These are phyloP conservation scores for Ispidina lecontei DNA, from an alignment of 2,797 vertebrate species.

Conservation along the genomic window DNA sequence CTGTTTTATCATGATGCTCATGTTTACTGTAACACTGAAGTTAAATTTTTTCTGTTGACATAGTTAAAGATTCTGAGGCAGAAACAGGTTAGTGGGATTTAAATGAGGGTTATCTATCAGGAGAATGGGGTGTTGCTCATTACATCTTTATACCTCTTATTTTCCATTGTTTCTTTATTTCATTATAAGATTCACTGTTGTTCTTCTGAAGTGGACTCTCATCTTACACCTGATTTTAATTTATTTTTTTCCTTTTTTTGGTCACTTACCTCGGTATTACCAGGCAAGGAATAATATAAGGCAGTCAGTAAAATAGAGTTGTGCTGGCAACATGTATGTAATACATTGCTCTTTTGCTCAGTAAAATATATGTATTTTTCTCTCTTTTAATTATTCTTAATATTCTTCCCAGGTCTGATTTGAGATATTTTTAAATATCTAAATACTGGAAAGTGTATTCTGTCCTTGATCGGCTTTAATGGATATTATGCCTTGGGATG, in stretches of 20 bases:
- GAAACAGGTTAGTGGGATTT: background rate
- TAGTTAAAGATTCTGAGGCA: background rate
- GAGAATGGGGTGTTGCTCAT: background rate
- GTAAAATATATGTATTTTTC: background rate
- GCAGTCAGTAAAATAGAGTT: background rate
- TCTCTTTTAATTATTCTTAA: background rate
- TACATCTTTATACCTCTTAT: background rate
- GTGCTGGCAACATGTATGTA: background rate
- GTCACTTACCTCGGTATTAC: background rate
- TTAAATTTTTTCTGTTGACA: background rate
- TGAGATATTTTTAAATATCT: background rate
- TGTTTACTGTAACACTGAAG: background rate
- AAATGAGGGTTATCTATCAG: background rate
- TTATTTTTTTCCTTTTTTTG: background rate
- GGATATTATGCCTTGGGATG: slow-evolving; percentile 1
- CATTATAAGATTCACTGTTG: background rate
- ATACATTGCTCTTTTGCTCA: background rate
- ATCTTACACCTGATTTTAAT: background rate
- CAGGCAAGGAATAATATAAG: background rate
- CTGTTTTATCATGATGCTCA: background rate
- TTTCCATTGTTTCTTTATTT: background rate
- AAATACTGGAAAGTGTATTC: slow-evolving; percentile 3
- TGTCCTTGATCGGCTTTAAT: slow-evolving; percentile 19
- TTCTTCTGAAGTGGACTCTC: background rate
- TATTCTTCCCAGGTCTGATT: background rate